Evolutionary conservation across 2,797 vertebrate species (phyloP).

Genomic region (Periophthalmus magnuspinnatus): DNA sequence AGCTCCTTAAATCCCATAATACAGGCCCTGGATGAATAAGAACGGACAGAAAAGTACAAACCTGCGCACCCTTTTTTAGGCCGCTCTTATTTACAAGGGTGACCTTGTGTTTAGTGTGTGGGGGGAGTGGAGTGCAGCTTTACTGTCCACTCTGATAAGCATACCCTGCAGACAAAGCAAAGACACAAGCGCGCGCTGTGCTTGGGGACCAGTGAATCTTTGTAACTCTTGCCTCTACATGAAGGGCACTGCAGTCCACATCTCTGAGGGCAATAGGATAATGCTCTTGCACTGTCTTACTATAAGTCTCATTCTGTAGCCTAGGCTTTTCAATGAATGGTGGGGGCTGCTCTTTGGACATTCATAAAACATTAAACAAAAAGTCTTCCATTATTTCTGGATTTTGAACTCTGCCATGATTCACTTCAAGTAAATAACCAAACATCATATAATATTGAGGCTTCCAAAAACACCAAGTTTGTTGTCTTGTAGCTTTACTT

Average conservation of each 20-base stretch:
- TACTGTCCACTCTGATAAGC: conserved; percentile 53
- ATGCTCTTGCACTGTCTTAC: conserved; percentile 40
- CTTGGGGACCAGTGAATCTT: conserved; percentile 61
- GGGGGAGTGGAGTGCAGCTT: conserved; percentile 44
- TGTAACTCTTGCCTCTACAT: conserved; percentile 58
- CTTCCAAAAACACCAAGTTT: not conserved
- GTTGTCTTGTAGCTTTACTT: not conserved
- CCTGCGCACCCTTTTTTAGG: conserved; percentile 55
- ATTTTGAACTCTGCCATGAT: not conserved
- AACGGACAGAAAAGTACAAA: conserved; percentile 54
- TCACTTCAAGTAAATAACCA: not conserved
- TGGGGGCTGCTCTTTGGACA: not conserved
- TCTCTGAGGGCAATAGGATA: conserved; percentile 51
- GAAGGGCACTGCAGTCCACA: conserved; percentile 71
- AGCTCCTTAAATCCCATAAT: conserved; percentile 53
- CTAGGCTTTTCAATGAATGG: conserved; percentile 12
- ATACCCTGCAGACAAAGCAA: conserved; percentile 46
- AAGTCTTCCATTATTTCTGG: not conserved
- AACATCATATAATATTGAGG: not conserved
- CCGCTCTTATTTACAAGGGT: conserved; percentile 51
- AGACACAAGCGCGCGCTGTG: conserved; percentile 48
- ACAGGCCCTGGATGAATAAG: conserved; percentile 53
- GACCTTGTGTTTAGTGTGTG: conserved; percentile 41
- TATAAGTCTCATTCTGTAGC: conserved; percentile 22
- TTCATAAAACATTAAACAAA: not conserved